Evolutionary conservation across 2,888 invertebrate species (phyloP), one percentile per base, ranked within the genome.

Genomic region (Acanthococcus lagerstroemiae): DNA sequence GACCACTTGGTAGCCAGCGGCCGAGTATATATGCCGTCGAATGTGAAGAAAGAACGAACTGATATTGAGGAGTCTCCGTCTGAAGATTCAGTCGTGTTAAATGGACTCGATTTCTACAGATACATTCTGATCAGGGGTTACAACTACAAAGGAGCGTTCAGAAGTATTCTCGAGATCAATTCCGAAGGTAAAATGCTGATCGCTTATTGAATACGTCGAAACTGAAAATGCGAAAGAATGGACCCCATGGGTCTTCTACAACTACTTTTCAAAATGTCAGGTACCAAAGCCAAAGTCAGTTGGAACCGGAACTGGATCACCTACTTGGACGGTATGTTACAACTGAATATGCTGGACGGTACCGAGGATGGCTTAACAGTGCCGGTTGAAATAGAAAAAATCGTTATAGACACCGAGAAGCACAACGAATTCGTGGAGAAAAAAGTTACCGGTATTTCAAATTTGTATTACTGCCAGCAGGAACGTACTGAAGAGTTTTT

Each of bases 71-170:
- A 21, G 17, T n/a, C n/a, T n/a, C 50, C 65, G 4, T 5, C 21
- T 17, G 57, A 26, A 6, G 57, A 68, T 50, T 4, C 54, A 37
- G 54, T 68, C 26, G 44, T 63, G 6, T 37, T 69, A 9, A 58
- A 66, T 9, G 4, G 50, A 6, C 30, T 55, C 1, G 87, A 86
- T 75, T 80, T 87, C 73, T 87, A 87, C 72, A 85, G 82, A 70
- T 86, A 87, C 73, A 75, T 88, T 54, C 79, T 83, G 69, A 80
- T 88, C 1, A 80, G 88, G 71, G 87, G 88, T 2, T 85, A 88
- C 72, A 84, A 76, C 56, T 77, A 77, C 68, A 72, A 73, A 3
- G 73, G 73, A 4, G 67, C 69, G 0, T 77, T 76, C 71, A 72
- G 74, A 70, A 78, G 79, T n/a, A 75, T 80, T 24, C 27, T 72